Evolutionary conservation across 2,797 vertebrate genomes (phyloP).

Genomic region (Cuniculus paca): DNA sequence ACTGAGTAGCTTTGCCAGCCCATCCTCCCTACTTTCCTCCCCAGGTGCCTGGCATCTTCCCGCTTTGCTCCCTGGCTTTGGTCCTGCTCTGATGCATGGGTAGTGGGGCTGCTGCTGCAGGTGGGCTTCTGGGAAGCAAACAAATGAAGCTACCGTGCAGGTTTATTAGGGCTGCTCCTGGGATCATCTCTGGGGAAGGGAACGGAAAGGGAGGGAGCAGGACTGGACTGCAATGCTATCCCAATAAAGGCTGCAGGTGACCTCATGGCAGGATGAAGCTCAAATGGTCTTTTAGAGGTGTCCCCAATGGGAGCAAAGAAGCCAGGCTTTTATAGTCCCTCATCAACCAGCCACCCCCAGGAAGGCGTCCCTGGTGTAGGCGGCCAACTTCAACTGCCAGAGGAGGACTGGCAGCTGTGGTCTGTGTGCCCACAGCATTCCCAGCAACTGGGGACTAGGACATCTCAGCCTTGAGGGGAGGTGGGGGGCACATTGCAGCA

Average conservation of each 20-base stretch:
- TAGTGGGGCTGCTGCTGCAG: neutral
- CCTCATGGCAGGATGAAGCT: neutral
- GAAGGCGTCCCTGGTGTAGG: neutral
- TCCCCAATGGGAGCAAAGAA: neutral
- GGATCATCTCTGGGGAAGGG: neutral
- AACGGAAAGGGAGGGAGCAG: neutral
- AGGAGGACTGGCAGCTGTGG: fast-evolving
- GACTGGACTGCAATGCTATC: neutral
- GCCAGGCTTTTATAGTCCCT: neutral
- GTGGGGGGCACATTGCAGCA: fast-evolving
- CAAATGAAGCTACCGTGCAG: too few species aligned
- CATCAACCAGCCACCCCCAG: fast-evolving
- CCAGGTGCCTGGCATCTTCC: neutral
- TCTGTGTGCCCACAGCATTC: neutral
- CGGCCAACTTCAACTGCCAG: fast-evolving
- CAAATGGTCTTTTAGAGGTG: neutral
- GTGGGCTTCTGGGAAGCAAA: neutral
- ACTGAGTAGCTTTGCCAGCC: neutral
- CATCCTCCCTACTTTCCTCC: neutral
- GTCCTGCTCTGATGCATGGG: fast-evolving
- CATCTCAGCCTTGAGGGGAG: neutral
- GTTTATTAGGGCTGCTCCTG: neutral
- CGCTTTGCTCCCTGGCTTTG: fast-evolving
- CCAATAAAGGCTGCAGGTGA: neutral
- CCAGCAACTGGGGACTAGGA: neutral